A percentile compares a stretch with the other conserved stretches of the same genome.
These are phyloP conservation scores for Drosophila rellima DNA, from an alignment of 2,888 invertebrate genomes.

Conservation along the genomic window DNA sequence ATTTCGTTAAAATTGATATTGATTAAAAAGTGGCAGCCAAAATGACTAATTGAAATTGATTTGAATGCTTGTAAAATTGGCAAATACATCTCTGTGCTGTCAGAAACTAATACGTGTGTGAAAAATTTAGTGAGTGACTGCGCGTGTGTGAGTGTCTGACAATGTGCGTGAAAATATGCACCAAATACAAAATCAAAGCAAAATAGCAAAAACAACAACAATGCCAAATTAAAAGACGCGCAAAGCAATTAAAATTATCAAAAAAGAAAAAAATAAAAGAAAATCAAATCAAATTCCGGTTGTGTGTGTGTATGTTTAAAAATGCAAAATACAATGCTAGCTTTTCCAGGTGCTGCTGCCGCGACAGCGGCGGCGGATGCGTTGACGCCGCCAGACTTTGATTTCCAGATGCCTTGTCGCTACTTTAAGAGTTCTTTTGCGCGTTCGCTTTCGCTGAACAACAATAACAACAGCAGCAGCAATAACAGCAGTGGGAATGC, in stretches of 20 bases:
- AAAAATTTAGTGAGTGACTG: conserved; percentile 8
- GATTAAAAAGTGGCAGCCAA: conserved; percentile 41
- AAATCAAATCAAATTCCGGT: conserved; percentile 40
- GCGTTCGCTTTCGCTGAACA: conserved; percentile 86
- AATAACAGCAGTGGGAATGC: conserved; percentile 24
- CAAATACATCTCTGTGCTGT: conserved; percentile 32
- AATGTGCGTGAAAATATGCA: conserved; percentile 68
- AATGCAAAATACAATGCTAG: conserved; percentile 59
- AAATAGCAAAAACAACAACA: conserved; percentile 33
- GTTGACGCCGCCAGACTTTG: conserved; percentile 81
- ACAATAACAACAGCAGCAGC: conserved; percentile 61
- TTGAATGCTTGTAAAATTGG: conserved; percentile 39
- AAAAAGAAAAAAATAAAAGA: conserved; percentile 15
- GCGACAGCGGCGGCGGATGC: conserved; percentile 29
- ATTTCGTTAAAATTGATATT: conserved; percentile 42
- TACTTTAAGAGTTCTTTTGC: conserved; percentile 87
- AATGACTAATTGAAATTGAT: conserved; percentile 39
- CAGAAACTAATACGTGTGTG: conserved; percentile 30
- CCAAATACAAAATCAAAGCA: conserved; percentile 50
- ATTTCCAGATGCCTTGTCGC: conserved; percentile 85
- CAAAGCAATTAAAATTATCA: conserved; percentile 12
- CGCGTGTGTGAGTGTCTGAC: conserved; percentile 25
- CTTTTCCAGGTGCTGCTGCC: conserved; percentile 38
- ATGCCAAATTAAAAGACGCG: conserved; percentile 57
- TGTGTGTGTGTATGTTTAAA: conserved; percentile 24